These are phyloP conservation scores for Sebastes fasciatus DNA, from an alignment of 2,113 vertebrate genomes.

Conservation along the genomic window DNA sequence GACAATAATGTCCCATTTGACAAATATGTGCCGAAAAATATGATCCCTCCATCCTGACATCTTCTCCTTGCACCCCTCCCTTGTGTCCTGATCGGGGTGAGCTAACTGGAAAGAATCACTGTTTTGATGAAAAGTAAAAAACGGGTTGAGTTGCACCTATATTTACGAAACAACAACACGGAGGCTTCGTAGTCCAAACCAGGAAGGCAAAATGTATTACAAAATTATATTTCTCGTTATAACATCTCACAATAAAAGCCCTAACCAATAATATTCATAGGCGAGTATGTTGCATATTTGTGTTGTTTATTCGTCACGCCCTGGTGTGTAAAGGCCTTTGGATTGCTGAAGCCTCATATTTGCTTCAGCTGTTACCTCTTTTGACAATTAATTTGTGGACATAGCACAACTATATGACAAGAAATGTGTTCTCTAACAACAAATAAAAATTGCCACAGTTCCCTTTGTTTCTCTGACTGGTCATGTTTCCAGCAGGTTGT, in stretches of 20 bases:
- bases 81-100: background rate
- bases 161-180: too few species aligned
- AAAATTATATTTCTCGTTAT: too few species aligned
- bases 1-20: slow-evolving; percentile 7
- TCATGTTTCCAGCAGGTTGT: background rate
- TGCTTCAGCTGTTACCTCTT: background rate
- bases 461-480: background rate
- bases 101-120: background rate
- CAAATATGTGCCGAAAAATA: background rate
- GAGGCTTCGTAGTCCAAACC: too few species aligned
- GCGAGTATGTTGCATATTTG: too few species aligned
- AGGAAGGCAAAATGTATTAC: too few species aligned
- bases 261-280: too few species aligned
- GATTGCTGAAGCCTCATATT: too few species aligned
- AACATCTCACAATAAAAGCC: too few species aligned
- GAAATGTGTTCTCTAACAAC: background rate
- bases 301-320: too few species aligned
- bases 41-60: background rate
- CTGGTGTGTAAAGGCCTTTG: too few species aligned
- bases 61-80: background rate
- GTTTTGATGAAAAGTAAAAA: background rate
- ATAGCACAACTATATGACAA: background rate
- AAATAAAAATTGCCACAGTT: background rate
- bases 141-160: too few species aligned
- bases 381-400: background rate